Evolutionary conservation across 2,113 vertebrate genomes (phyloP), one percentile per base, ranked within the genome.

Genomic region (Siniperca knerii): DNA sequence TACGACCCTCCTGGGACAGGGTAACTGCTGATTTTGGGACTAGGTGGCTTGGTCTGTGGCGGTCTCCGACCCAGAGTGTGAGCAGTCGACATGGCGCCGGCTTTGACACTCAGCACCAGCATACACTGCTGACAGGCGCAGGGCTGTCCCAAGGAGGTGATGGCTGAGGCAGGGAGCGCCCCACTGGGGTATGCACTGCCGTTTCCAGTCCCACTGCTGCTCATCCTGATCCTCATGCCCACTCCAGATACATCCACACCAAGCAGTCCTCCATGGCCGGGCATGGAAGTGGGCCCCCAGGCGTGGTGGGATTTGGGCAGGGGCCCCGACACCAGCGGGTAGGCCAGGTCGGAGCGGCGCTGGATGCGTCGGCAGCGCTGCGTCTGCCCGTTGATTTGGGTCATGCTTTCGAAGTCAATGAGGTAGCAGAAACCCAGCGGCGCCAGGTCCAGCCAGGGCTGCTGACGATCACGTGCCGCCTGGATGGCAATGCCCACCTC

Each of bases 381-480:
- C 2, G 96, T 99, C 89, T 99, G 98, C 83, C 97, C 96, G 92
- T 99, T 99, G 95, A 99, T 97, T 91, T 99, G 98, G 15, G 97
- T 98, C 98, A 99, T 99, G 95, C 96, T 98, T 93, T 97, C 97
- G 92, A 99, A 98, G 95, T 98, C 98, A 93, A 99, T 97, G 94
- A 99, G 96, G 96, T 99, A 99, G 96, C 98, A 98, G 95, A 99
- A 98, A 85, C 98, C 98, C 89, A 99, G 96, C 23, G 98, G 97
- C 25, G 98, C 97, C 89, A 99, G 96, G 93, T 99, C 98, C 93
- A 99, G 95, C 97, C 98, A 99, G 55, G 98, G 98, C 90, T 99
- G 98, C 95, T 98, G 98, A 72, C 98, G 98, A 90, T 99, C 98
- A 1, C 98, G 97, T 68, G 98, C 98, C 6, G 97, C 97, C 96